Conservation (phyloP, 1,140 invertebrate species). For the Drosophila santomea region DNA sequence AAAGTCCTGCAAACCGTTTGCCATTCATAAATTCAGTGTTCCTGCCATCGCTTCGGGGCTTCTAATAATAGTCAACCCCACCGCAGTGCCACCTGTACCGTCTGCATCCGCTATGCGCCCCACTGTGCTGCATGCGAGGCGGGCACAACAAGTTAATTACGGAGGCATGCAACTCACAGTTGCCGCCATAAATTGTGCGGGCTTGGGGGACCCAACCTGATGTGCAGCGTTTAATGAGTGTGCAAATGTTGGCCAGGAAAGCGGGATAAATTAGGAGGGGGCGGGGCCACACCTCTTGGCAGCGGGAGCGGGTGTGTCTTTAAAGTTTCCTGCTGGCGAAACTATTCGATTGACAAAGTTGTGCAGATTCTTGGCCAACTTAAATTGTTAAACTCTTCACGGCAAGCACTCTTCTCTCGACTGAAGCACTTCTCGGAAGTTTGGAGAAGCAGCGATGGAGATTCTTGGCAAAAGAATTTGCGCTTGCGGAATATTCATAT, state of each 20-base stretch:
- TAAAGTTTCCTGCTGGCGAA: slow-evolving; percentile 57
- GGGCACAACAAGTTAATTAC: slow-evolving; percentile 78
- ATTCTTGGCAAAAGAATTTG: slow-evolving; percentile 36
- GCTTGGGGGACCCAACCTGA: slow-evolving; percentile 40
- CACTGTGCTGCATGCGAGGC: slow-evolving; percentile 31
- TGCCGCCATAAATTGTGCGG: slow-evolving; percentile 67
- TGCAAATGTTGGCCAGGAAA: slow-evolving; percentile 57
- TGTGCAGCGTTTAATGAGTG: slow-evolving; percentile 70
- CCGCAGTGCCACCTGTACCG: slow-evolving; percentile 38
- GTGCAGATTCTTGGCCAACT: slow-evolving; percentile 55
- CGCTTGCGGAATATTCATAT: slow-evolving; percentile 29
- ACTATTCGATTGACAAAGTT: slow-evolving; percentile 75
- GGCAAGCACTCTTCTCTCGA: slow-evolving; percentile 17
- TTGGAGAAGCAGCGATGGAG: slow-evolving; percentile 8
- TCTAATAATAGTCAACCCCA: slow-evolving; percentile 55
- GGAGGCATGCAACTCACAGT: slow-evolving; percentile 62
- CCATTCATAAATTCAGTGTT: slow-evolving; percentile 65
- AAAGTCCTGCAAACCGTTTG: slow-evolving; percentile 12
- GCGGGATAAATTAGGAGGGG: slow-evolving; percentile 7
- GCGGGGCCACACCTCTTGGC: too few relatives aligned
- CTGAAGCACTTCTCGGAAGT: slow-evolving; percentile 25
- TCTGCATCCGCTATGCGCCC: slow-evolving; percentile 2
- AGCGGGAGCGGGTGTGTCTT: slow-evolving; percentile 20
- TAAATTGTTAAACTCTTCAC: slow-evolving; percentile 51
- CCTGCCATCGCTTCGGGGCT: slow-evolving; percentile 15